Percentiles rank a stretch among this genome's conserved stretches.
phyloP scores from a whole-genome alignment of 1,140 invertebrate genomes.

The Metaphire vulgaris region DNA sequence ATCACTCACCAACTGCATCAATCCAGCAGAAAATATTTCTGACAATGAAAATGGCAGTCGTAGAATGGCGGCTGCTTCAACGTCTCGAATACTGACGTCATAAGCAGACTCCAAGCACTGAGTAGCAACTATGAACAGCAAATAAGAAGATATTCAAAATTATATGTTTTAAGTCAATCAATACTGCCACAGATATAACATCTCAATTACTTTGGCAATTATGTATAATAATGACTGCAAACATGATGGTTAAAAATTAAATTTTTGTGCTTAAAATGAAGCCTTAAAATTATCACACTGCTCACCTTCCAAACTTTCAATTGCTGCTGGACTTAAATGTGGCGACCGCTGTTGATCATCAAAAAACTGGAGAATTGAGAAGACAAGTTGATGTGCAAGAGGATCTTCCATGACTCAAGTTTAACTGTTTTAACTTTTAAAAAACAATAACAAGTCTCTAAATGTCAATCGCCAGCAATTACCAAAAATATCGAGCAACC shows the following conservation, averaged over 20 bases:
- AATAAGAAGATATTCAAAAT: no score
- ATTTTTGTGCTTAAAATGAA: no score
- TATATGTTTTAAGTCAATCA: no score
- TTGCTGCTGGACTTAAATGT: conserved; percentile 10
- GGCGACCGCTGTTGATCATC: conserved; percentile 22
- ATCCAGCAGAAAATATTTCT: neutral
- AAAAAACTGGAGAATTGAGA: conserved; percentile 18
- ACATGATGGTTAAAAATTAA: no score
- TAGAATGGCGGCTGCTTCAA: neutral
- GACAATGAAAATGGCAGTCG: neutral
- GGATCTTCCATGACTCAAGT: neutral
- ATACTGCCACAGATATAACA: no score
- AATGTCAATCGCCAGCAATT: no score
- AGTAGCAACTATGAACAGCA: conserved; percentile 1
- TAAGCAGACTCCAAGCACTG: conserved; percentile 20
- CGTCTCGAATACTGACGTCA: conserved; percentile 10
- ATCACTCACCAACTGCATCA: neutral
- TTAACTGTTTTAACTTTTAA: no score
- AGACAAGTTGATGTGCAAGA: neutral
- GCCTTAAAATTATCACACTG: no score
- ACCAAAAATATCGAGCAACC: no score
- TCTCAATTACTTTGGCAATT: no score
- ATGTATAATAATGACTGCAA: no score
- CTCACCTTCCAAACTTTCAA: conserved; percentile 21
- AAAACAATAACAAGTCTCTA: no score